Evolutionary conservation across 2,888 invertebrate species (phyloP).

Genomic region (Tillus elongatus): DNA sequence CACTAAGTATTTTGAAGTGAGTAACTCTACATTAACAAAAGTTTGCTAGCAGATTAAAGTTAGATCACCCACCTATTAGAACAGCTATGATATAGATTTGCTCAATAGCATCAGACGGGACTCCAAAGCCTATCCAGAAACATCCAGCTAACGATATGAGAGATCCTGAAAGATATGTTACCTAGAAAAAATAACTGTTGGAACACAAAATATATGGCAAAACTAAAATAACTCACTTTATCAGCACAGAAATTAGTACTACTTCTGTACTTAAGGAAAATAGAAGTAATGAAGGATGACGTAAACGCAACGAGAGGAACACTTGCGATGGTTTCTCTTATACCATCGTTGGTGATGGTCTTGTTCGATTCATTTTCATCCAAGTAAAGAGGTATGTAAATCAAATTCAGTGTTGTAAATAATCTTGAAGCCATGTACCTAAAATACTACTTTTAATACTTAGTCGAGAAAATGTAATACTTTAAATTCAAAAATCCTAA

Average conservation of each 20-base stretch:
- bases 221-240: slow-evolving; percentile 47
- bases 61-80: slow-evolving; percentile 45
- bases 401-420: slow-evolving; percentile 76
- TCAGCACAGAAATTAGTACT: slow-evolving; percentile 56
- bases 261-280: slow-evolving; percentile 60
- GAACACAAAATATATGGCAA: slow-evolving; percentile 9
- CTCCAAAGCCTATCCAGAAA: slow-evolving; percentile 49
- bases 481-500: too few species aligned
- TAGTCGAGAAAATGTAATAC: not conserved
- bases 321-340: slow-evolving; percentile 60
- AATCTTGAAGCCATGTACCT: slow-evolving; percentile 81
- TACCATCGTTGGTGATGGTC: slow-evolving; percentile 17
- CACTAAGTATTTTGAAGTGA: too few species aligned
- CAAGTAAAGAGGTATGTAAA: slow-evolving; percentile 81
- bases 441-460: slow-evolving; percentile 25
- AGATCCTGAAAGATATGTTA: slow-evolving; percentile 58
- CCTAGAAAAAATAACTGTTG: too few species aligned
- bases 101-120: slow-evolving; percentile 32
- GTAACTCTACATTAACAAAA: too few species aligned
- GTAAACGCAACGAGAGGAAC: slow-evolving; percentile 68
- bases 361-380: slow-evolving; percentile 51
- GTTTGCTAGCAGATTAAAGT: too few species aligned
- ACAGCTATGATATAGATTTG: slow-evolving; percentile 46
- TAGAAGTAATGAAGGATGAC: slow-evolving; percentile 70
- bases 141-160: slow-evolving; percentile 53